These are phyloP conservation scores for Drosophila pallidifrons DNA, from an alignment of 1,140 invertebrate genomes.

Conservation along the genomic window DNA sequence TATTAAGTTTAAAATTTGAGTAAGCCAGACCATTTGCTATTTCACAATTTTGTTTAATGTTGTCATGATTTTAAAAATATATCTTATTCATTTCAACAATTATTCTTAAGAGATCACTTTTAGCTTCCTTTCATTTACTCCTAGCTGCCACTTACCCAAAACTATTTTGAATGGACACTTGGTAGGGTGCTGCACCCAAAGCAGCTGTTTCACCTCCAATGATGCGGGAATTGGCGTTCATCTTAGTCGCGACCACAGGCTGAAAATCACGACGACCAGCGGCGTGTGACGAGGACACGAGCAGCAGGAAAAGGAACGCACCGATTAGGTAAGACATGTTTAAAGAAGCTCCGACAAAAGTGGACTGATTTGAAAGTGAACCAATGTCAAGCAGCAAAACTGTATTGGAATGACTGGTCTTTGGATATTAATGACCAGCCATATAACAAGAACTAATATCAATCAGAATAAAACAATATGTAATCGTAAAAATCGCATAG, in stretches of 20 bases:
- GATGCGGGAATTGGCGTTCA: slow-evolving; percentile 60
- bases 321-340: slow-evolving; percentile 59
- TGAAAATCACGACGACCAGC: slow-evolving; percentile 20
- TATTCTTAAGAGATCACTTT: no score
- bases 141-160: slow-evolving; percentile 34
- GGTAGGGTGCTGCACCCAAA: slow-evolving; percentile 81
- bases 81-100: no score
- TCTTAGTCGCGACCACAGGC: background rate
- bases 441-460: slow-evolving; percentile 52
- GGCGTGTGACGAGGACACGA: slow-evolving; percentile 40
- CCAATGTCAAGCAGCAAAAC: slow-evolving; percentile 36
- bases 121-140: no score
- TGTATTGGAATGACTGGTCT: slow-evolving; percentile 6
- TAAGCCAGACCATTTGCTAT: no score
- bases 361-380: slow-evolving; percentile 51
- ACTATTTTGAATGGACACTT: slow-evolving; percentile 78
- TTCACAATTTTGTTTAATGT: no score
- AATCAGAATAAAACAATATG: slow-evolving; percentile 52
- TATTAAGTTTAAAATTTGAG: no score
- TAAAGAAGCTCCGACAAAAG: slow-evolving; percentile 43
- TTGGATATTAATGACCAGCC: slow-evolving; percentile 64
- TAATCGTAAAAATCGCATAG: slow-evolving; percentile 58
- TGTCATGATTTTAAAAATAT: no score
- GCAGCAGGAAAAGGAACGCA: slow-evolving; percentile 26
- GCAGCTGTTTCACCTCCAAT: slow-evolving; percentile 84